A percentile compares a stretch with the other conserved stretches of the same genome.
phyloP scores from a whole-genome alignment of 2,797 vertebrate species.

The Amblyopsis hoosieri region DNA sequence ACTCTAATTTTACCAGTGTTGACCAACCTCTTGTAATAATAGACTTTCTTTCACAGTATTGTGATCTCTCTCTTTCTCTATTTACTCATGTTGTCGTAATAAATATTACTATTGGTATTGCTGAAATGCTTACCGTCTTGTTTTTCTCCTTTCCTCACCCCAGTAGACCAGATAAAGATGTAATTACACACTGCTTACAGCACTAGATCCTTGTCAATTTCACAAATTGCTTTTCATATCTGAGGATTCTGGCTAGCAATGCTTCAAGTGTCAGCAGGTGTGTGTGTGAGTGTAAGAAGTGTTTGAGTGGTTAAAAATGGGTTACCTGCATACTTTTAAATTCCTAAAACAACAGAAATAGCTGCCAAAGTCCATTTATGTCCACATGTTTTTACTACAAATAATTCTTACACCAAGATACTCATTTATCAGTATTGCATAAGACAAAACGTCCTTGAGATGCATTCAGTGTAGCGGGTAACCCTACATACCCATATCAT shows the following conservation, averaged over 20 bases:
- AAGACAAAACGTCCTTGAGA: slow-evolving; percentile 19
- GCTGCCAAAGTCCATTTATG: slow-evolving; percentile 19
- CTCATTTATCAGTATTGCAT: slow-evolving; percentile 19
- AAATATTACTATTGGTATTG: slow-evolving; percentile 98
- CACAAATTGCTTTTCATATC: slow-evolving; percentile 79
- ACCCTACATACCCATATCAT: slow-evolving; percentile 6
- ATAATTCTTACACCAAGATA: slow-evolving; percentile 16
- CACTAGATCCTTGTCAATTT: slow-evolving; percentile 83
- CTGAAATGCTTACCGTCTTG: slow-evolving; percentile 92
- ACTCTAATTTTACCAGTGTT: slow-evolving; percentile 80
- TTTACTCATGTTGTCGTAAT: slow-evolving; percentile 96
- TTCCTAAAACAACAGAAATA: slow-evolving; percentile 16
- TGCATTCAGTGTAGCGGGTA: slow-evolving; percentile 24
- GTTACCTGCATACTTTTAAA: slow-evolving; percentile 12
- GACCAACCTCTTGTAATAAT: slow-evolving; percentile 88
- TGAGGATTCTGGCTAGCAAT: slow-evolving; percentile 44
- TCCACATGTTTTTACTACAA: slow-evolving; percentile 16
- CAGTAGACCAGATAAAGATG: slow-evolving; percentile 39
- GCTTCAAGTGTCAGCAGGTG: slow-evolving; percentile 33
- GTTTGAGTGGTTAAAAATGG: slow-evolving; percentile 30
- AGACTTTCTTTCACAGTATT: slow-evolving; percentile 84
- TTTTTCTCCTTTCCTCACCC: slow-evolving; percentile 77
- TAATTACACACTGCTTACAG: slow-evolving; percentile 41
- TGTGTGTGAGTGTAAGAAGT: slow-evolving; percentile 25
- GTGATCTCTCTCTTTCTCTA: slow-evolving; percentile 87